Evolutionary conservation across 64 coral and sea anemone genomes (phyloP).

Genomic region (Montipora foliosa): DNA sequence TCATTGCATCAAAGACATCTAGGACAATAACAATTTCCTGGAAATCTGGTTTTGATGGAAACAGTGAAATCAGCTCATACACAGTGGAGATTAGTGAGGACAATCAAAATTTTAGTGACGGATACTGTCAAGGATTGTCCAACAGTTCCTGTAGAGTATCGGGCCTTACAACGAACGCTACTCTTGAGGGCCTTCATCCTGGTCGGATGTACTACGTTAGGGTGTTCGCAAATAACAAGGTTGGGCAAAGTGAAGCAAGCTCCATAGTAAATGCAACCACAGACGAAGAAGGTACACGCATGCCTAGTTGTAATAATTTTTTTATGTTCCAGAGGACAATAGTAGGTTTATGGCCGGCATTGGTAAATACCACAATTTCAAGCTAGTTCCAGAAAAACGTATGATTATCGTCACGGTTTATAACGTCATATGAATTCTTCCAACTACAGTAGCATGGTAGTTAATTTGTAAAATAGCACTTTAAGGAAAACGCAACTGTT

Average conservation of each 20-base stretch:
- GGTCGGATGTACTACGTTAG: not conserved
- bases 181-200: not conserved
- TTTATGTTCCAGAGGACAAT: too few species aligned
- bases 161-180: not conserved
- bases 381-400: too few species aligned
- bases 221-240: not conserved
- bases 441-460: too few species aligned
- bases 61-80: not conserved
- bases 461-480: too few species aligned
- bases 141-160: not conserved
- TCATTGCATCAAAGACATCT: not conserved
- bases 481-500: too few species aligned
- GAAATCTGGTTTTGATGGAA: conserved; percentile 12
- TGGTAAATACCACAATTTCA: too few species aligned
- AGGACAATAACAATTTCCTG: conserved; percentile 11
- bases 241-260: not conserved
- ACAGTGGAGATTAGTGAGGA: not conserved
- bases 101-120: not conserved
- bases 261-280: conserved; percentile 4
- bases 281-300: conserved; percentile 26
- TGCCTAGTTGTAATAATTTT: too few species aligned
- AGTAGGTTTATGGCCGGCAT: too few species aligned
- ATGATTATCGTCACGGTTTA: too few species aligned
- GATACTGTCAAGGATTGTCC: not conserved
- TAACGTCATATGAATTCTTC: too few species aligned